Evolutionary conservation across 2,113 vertebrate species (phyloP).

Genomic region (Ciconia boyciana): DNA sequence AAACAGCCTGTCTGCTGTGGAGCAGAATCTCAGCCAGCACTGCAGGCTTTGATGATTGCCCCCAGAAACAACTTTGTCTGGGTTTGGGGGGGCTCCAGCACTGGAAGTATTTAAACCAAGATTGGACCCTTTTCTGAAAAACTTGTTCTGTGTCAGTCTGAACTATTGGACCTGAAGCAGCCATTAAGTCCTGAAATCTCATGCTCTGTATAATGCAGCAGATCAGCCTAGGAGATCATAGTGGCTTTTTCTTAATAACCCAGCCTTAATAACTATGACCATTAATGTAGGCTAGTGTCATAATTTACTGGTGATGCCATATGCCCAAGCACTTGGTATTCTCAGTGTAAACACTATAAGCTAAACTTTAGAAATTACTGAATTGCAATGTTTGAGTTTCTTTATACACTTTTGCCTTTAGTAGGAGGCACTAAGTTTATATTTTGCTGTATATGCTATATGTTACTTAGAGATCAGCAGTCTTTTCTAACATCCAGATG

Average conservation of each 20-base stretch:
- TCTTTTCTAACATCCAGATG: not conserved
- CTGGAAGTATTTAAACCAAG: not conserved
- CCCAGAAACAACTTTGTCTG: not conserved
- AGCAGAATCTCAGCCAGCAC: not conserved
- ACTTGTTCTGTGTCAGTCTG: not conserved
- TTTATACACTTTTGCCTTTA: not conserved
- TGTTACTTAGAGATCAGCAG: not conserved
- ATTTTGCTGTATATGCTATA: not conserved
- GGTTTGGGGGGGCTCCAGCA: not conserved
- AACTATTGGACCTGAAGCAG: not conserved
- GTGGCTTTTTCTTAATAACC: not conserved
- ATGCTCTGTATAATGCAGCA: not conserved
- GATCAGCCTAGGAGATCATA: not conserved
- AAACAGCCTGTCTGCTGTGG: not conserved
- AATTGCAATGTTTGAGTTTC: not conserved
- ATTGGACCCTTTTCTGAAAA: not conserved
- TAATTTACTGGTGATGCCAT: not conserved
- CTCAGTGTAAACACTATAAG: not conserved
- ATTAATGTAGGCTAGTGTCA: not conserved
- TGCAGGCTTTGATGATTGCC: not conserved
- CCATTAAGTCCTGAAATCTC: not conserved
- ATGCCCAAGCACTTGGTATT: not conserved
- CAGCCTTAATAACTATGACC: not conserved
- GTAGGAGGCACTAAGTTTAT: not conserved
- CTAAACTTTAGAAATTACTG: not conserved